phyloP scores from a whole-genome alignment of 2,797 vertebrate species.

The Periparus ater region DNA sequence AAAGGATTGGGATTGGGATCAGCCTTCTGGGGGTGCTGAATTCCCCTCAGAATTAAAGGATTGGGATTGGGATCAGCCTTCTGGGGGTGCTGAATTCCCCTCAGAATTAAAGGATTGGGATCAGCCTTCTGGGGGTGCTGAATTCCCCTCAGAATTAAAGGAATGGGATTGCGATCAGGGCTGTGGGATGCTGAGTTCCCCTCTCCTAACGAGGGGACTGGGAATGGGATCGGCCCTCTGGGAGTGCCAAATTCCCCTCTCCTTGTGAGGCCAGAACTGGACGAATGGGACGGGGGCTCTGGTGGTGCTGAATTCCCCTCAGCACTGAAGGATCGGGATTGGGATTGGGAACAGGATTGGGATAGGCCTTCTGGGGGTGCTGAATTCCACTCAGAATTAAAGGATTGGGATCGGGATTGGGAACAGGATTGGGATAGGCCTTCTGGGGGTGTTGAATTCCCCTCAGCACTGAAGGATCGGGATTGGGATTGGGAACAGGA shows the following conservation, averaged over 20 bases:
- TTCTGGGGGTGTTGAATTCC: no score
- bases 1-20: neutral
- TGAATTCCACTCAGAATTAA: fast-evolving
- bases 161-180: neutral
- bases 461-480: no score
- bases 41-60: neutral
- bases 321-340: neutral
- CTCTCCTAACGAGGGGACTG: neutral
- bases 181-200: neutral
- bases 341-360: no score
- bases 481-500: no score
- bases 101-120: neutral
- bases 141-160: neutral
- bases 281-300: neutral
- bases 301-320: neutral
- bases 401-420: no score
- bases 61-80: neutral
- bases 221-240: neutral
- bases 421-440: no score
- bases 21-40: neutral
- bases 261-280: neutral
- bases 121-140: neutral
- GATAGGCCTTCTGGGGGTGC: neutral
- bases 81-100: neutral
- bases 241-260: neutral